A percentile compares a stretch with the other conserved stretches of the same genome.
phyloP scores from a whole-genome alignment of 2,797 vertebrate genomes.

The Catharus ustulatus region DNA sequence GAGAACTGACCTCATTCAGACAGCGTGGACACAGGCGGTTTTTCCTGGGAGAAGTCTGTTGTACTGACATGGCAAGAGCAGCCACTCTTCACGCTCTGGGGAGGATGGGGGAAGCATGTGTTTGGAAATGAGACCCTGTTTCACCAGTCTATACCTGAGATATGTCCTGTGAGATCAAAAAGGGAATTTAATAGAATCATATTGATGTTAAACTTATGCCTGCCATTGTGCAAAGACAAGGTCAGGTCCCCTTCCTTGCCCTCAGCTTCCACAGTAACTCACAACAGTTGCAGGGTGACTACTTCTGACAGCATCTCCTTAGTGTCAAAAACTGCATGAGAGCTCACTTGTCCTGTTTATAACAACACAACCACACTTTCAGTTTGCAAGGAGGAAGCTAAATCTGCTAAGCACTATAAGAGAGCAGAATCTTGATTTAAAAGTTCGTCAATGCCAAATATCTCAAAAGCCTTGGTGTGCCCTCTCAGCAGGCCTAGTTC shows the following conservation, averaged over 20 bases:
- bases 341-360: background rate
- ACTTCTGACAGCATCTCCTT: background rate
- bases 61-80: background rate
- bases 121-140: background rate
- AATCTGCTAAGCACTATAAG: background rate
- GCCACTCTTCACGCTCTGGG: rapidly evolving
- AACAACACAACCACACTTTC: background rate
- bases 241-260: background rate
- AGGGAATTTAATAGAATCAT: background rate
- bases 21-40: background rate
- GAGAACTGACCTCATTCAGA: conserved; percentile 26
- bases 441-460: background rate
- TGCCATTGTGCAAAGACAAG: background rate
- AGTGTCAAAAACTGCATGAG: background rate
- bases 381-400: background rate
- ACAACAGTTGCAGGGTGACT: background rate
- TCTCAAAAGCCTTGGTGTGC: background rate
- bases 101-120: background rate
- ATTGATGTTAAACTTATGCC: background rate
- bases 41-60: background rate
- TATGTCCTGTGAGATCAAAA: background rate
- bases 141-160: background rate
- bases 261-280: background rate
- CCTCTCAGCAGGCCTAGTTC: background rate
- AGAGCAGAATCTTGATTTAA: background rate